Conservation (phyloP, 2,113 vertebrate species). For the Spermophilus dauricus region DNA sequence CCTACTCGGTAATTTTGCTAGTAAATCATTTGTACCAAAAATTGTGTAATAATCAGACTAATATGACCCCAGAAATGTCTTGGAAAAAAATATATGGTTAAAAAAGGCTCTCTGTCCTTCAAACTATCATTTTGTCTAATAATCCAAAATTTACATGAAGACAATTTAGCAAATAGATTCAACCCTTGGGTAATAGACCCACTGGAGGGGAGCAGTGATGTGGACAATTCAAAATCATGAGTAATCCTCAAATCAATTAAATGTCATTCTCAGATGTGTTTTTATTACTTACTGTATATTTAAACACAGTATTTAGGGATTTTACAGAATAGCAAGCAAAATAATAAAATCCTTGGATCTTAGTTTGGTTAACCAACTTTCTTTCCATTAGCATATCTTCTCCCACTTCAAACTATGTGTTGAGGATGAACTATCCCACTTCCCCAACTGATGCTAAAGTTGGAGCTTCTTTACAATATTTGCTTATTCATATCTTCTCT, state of each 20-base stretch:
- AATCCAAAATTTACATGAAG: neutral
- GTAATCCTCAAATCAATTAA: constrained; percentile 17
- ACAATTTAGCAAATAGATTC: neutral
- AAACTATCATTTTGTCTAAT: neutral
- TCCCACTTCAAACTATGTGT: neutral
- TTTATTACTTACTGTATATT: constrained; percentile 1
- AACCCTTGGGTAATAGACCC: neutral
- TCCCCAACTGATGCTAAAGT: neutral
- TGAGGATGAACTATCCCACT: neutral
- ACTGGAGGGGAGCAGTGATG: neutral
- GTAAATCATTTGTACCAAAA: neutral
- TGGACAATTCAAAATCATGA: neutral
- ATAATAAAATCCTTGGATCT: constrained; percentile 22
- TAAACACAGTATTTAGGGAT: constrained; percentile 39
- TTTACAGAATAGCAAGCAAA: constrained; percentile 36
- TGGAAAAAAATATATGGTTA: neutral
- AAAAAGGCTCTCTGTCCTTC: neutral
- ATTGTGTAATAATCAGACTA: neutral
- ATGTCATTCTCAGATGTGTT: neutral
- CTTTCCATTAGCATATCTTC: neutral
- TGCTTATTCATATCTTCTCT: neutral
- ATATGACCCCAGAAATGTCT: neutral
- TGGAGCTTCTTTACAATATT: neutral
- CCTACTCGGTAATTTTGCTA: neutral
- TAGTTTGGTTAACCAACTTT: neutral